Conservation (phyloP, 2,888 invertebrate species). For the Lomographa bimaculata region DNA sequence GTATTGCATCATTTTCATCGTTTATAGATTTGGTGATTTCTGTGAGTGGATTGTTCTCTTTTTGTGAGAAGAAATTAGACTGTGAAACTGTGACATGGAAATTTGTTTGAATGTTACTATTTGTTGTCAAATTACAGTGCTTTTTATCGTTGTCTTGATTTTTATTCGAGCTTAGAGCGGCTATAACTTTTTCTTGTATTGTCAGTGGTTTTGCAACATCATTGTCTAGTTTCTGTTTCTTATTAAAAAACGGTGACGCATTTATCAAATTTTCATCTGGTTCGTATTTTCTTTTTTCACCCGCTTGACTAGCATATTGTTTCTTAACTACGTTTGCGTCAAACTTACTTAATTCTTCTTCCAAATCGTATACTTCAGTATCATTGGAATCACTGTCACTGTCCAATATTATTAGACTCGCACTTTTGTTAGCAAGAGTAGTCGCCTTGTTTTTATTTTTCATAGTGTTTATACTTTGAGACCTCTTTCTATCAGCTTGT, state of each 20-base stretch:
- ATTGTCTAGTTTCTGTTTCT: constrained; percentile 56
- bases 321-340: constrained; percentile 9
- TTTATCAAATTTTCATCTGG: constrained; percentile 42
- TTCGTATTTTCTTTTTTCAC: constrained; percentile 47
- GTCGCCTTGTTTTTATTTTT: constrained; percentile 11
- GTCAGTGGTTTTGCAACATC: constrained; percentile 41
- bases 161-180: constrained; percentile 53
- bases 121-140: background rate
- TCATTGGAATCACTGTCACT: constrained; percentile 66
- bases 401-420: constrained; percentile 62
- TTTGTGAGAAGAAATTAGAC: constrained; percentile 45
- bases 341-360: constrained; percentile 29
- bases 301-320: constrained; percentile 13
- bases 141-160: constrained; percentile 28
- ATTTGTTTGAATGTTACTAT: constrained; percentile 40
- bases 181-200: constrained; percentile 62
- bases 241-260: constrained; percentile 68
- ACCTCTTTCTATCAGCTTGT: constrained; percentile 57
- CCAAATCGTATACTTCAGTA: constrained; percentile 48
- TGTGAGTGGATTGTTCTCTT: constrained; percentile 57
- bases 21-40: constrained; percentile 6
- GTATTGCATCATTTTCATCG: constrained; percentile 36
- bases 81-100: constrained; percentile 48
- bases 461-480: constrained; percentile 23
- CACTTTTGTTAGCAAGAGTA: constrained; percentile 32